Conservation (phyloP, 2,888 invertebrate genomes). For the Lithophane ornitopus region DNA sequence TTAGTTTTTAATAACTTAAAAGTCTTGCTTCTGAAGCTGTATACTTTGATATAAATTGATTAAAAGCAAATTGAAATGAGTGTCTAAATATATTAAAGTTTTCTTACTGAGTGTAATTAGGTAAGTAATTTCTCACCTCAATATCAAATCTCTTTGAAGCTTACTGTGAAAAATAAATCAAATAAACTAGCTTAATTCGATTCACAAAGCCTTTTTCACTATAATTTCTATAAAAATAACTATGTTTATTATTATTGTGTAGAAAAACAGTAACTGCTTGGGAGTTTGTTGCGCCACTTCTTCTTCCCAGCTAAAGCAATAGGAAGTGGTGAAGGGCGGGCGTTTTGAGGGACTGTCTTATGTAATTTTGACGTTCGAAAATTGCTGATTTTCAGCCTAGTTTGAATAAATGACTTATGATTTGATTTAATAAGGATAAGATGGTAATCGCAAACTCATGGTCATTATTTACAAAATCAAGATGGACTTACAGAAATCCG, state of each 20-base stretch:
- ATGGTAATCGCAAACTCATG: not conserved
- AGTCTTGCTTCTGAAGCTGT: not conserved
- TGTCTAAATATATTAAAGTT: not conserved
- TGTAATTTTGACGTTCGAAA: too few relatives aligned
- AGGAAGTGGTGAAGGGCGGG: too few relatives aligned
- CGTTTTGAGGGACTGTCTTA: too few relatives aligned
- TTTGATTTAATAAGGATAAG: not conserved
- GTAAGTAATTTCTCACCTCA: not conserved
- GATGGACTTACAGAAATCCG: not conserved
- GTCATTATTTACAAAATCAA: not conserved
- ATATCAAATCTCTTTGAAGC: not conserved
- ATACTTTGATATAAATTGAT: not conserved
- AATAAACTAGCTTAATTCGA: not conserved
- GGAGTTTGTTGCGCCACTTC: too few relatives aligned
- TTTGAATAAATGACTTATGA: too few relatives aligned
- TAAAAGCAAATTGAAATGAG: not conserved
- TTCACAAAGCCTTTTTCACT: conserved; percentile 6
- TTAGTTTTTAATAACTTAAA: conserved; percentile 1
- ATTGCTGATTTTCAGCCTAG: too few relatives aligned
- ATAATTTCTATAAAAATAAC: not conserved
- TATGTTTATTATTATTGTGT: not conserved
- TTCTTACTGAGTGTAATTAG: not conserved
- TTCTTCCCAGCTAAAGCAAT: too few relatives aligned
- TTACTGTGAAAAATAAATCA: not conserved
- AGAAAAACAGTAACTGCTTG: not conserved